Base-by-base conservation (phyloP, 2,113 vertebrate genomes). In the Colaptes auratus region DNA sequence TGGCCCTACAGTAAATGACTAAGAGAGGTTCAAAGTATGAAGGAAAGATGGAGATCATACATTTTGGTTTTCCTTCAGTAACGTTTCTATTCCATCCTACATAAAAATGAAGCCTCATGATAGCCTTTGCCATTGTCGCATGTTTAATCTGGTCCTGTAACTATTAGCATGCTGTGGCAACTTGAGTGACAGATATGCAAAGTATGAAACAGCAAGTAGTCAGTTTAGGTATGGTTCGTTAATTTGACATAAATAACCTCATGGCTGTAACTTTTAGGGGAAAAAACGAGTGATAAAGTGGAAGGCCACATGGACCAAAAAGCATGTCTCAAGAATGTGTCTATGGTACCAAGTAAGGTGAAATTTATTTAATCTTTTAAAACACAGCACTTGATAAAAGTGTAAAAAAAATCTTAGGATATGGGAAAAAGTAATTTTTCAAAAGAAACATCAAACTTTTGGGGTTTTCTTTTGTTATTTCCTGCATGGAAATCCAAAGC, bases 361-460 rank as follows among this genome's bases (percentile, higher is more conserved):
- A 64, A 70, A 60, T 63, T 27, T 31, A 6, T 12, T 87, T 85
- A 63, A 28, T 59, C 17, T 77, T 74, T 64, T 16, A 30, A 30
- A 80, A 86, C 25, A 75, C 3, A 70, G 15, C 1, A 1, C 11
- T 44, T 52, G 33, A 71, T 33, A 35, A 88, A 84, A 7, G 3
- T 52, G 25, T 58, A 44, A 6, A 74, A 74, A 78, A 92, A 92
- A 58, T n/a, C 17, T 44, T 58, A 55, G 15, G 21, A 36, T 25
- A 33, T 0, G 2, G 55, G 59, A 64, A 13, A 6, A 10, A 10
- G 12, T 1, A 15, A 27, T 36, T 39, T 2, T 56, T 82, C 39
- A 66, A 70, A 90, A 70, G 21, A 59, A 80, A 25, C 9, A 75
- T 48, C 31, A 10, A 59, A 55, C n/a, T 28, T 52, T 52, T n/a